phyloP scores from a whole-genome alignment of 2,888 invertebrate genomes.

The Andrena minutula region DNA sequence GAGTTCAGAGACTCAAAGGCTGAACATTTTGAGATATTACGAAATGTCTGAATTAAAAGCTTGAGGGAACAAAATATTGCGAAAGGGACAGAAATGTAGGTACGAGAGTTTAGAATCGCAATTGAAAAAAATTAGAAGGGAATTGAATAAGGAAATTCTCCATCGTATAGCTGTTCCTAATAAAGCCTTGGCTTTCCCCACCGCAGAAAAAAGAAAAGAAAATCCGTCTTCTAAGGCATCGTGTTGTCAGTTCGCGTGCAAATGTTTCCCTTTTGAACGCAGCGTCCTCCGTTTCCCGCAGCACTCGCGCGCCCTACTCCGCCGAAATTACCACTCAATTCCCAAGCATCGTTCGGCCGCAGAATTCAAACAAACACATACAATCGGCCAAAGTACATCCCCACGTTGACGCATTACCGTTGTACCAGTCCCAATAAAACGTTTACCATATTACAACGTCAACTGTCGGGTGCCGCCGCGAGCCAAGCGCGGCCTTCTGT shows the following conservation, averaged over 20 bases:
- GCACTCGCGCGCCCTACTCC: slow-evolving; percentile 3
- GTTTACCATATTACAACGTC: slow-evolving; percentile 70
- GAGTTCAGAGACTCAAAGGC: too few relatives aligned
- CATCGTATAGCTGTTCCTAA: too few relatives aligned
- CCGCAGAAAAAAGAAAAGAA: too few relatives aligned
- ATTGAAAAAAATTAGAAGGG: too few relatives aligned
- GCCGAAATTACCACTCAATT: slow-evolving; percentile 55
- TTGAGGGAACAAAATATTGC: too few relatives aligned
- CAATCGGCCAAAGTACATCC: slow-evolving; percentile 47
- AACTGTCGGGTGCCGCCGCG: slow-evolving; percentile 48
- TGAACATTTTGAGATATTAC: too few relatives aligned
- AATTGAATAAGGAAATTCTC: too few relatives aligned
- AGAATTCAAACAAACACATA: slow-evolving; percentile 52
- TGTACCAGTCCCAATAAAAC: slow-evolving; percentile 65
- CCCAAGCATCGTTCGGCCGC: slow-evolving; percentile 41
- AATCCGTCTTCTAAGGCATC: not conserved
- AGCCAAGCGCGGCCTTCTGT: slow-evolving; percentile 54
- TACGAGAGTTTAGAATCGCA: too few relatives aligned
- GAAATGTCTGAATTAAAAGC: too few relatives aligned
- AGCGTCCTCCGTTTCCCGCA: not conserved
- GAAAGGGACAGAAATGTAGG: too few relatives aligned
- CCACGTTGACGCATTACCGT: slow-evolving; percentile 55
- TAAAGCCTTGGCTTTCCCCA: too few relatives aligned
- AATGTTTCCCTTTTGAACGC: slow-evolving; percentile 26
- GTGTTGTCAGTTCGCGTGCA: slow-evolving; percentile 23